Evolutionary conservation across 2,797 vertebrate genomes (phyloP).

Genomic region (Psittacula echo): DNA sequence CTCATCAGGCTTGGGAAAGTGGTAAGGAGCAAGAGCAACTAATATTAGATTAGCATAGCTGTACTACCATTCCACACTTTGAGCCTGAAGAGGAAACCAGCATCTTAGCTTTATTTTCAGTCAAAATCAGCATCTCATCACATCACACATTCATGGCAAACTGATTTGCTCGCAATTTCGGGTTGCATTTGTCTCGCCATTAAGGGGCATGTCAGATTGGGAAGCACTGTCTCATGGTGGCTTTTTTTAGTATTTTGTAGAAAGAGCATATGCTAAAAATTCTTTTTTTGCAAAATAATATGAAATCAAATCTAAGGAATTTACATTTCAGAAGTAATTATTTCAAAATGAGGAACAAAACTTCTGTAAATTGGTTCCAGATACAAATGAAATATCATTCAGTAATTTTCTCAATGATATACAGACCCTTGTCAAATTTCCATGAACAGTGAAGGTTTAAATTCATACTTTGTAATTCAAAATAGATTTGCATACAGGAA

Average conservation of each 20-base stretch:
- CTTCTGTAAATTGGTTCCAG: slow-evolving; percentile 23
- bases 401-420: slow-evolving; percentile 7
- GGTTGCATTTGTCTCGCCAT: not conserved
- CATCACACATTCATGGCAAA: not conserved
- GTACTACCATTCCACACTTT: not conserved
- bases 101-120: not conserved
- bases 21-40: not conserved
- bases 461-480: slow-evolving; percentile 36
- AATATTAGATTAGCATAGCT: not conserved
- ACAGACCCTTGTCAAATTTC: not conserved
- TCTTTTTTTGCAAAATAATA: not conserved
- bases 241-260: not conserved
- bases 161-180: not conserved
- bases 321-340: slow-evolving; percentile 37
- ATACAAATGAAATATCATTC: slow-evolving; percentile 21
- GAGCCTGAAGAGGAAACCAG: not conserved
- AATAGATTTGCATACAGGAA: slow-evolving; percentile 48
- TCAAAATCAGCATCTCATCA: not conserved
- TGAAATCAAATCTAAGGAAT: slow-evolving; percentile 16
- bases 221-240: not conserved
- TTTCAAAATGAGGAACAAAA: slow-evolving; percentile 30
- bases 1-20: not conserved
- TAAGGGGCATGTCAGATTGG: not conserved
- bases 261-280: not conserved
- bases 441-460: not conserved